Percentiles rank a stretch among this genome's conserved stretches.
phyloP scores from a whole-genome alignment of 2,113 vertebrate genomes.

The Brachypteracias leptosomus region DNA sequence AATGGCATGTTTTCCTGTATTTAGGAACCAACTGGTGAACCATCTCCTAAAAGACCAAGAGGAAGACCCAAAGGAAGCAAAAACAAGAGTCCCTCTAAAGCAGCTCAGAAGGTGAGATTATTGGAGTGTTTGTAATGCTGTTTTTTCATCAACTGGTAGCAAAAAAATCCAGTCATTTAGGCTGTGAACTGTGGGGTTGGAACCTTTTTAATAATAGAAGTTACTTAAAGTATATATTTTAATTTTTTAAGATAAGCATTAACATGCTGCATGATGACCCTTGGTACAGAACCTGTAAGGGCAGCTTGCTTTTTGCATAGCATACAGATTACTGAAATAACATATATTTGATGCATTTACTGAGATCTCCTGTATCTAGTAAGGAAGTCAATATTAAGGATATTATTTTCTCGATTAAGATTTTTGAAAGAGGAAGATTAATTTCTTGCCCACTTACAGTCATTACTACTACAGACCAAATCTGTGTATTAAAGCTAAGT shows the following conservation, averaged over 20 bases:
- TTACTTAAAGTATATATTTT: neutral
- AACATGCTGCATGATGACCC: neutral
- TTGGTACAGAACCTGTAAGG: neutral
- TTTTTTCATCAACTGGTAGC: neutral
- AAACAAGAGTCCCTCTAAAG: constrained; percentile 97
- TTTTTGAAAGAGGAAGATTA: constrained; percentile 40
- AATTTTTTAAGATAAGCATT: neutral
- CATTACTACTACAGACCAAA: constrained; percentile 28
- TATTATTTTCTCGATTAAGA: constrained; percentile 1
- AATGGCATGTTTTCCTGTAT: constrained; percentile 71
- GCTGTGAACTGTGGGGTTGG: neutral
- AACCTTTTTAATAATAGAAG: constrained; percentile 22
- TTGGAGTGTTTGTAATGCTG: constrained; percentile 18
- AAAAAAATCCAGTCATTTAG: neutral
- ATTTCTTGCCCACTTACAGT: constrained; percentile 47
- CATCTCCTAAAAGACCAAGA: constrained; percentile 95
- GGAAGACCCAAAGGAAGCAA: constrained; percentile 98
- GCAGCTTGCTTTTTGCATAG: neutral
- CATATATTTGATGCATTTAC: neutral
- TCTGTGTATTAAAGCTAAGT: constrained; percentile 39
- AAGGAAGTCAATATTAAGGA: neutral
- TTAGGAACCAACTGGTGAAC: constrained; percentile 92
- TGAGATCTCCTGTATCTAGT: neutral
- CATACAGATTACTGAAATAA: neutral
- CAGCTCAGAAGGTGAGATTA: constrained; percentile 91